A percentile compares a stretch with the other conserved stretches of the same genome.
Conservation (phyloP, 2,888 invertebrate species). For the Aspidiotus rigidus region DNA sequence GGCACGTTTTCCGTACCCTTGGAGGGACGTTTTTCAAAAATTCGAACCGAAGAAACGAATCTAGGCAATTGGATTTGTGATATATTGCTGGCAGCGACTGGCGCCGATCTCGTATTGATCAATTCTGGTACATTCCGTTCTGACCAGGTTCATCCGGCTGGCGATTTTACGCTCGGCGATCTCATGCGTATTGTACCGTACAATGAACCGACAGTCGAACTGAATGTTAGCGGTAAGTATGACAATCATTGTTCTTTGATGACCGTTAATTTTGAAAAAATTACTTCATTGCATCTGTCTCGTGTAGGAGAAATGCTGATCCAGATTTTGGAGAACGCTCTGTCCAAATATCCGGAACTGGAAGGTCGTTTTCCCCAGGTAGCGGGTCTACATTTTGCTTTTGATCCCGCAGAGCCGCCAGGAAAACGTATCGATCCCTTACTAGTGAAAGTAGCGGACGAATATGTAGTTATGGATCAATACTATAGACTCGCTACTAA, state of each 20-base stretch:
- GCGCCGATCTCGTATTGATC: constrained; percentile 72
- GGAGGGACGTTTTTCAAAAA: constrained; percentile 71
- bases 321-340: constrained; percentile 71
- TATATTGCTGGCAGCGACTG: constrained; percentile 71
- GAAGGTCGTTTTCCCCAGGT: constrained; percentile 85
- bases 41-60: constrained; percentile 78
- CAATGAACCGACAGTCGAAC: constrained; percentile 70
- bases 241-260: no score
- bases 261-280: not conserved
- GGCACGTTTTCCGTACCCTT: constrained; percentile 77
- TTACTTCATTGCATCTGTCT: not conserved
- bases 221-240: constrained; percentile 56
- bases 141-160: constrained; percentile 66
- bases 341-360: constrained; percentile 73
- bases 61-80: constrained; percentile 76
- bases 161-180: constrained; percentile 75
- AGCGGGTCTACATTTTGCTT: constrained; percentile 66
- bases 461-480: constrained; percentile 63
- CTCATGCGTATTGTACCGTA: constrained; percentile 74
- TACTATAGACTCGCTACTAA: constrained; percentile 71
- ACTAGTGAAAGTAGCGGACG: constrained; percentile 73
- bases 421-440: constrained; percentile 62
- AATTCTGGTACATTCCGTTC: constrained; percentile 82
- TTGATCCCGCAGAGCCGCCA: constrained; percentile 59
- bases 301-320: constrained; percentile 54